phyloP scores from a whole-genome alignment of 2,113 vertebrate species.

The Theristicus caerulescens region DNA sequence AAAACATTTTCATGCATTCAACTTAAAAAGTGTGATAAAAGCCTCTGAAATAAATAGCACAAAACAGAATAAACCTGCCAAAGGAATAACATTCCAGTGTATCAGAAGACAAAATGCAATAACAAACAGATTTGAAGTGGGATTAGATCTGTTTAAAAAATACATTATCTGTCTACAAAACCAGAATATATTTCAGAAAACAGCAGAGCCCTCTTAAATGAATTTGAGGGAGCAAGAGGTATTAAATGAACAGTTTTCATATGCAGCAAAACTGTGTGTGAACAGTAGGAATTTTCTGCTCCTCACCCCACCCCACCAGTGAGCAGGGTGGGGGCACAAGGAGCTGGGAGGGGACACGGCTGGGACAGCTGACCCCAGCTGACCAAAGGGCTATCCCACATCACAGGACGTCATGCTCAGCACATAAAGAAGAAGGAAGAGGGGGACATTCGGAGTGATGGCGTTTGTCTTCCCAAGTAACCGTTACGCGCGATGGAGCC shows the following conservation, averaged over 20 bases:
- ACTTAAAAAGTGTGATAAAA: conserved; percentile 21
- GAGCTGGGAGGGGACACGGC: too few relatives aligned
- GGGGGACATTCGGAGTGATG: too few relatives aligned
- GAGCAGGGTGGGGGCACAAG: too few relatives aligned
- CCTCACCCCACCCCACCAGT: not conserved
- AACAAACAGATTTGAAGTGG: conserved; percentile 53
- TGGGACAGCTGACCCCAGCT: too few relatives aligned
- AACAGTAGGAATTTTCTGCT: not conserved
- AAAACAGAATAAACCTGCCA: conserved; percentile 71
- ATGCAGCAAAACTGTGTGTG: not conserved
- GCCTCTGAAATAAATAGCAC: conserved; percentile 49
- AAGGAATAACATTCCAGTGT: conserved; percentile 40
- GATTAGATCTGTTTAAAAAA: conserved; percentile 67
- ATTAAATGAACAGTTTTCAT: not conserved
- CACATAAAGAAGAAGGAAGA: too few relatives aligned
- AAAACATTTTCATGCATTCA: not conserved
- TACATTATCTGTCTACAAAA: conserved; percentile 7
- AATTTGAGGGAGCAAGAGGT: not conserved
- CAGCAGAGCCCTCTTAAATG: not conserved
- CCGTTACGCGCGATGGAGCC: too few relatives aligned
- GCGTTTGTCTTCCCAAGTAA: too few relatives aligned
- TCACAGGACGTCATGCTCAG: too few relatives aligned
- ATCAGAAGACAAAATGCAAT: conserved; percentile 56
- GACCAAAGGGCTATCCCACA: too few relatives aligned
- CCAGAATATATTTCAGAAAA: conserved; percentile 40